Conservation (phyloP, 2,113 vertebrate species). For the Takifugu bimaculatus region DNA sequence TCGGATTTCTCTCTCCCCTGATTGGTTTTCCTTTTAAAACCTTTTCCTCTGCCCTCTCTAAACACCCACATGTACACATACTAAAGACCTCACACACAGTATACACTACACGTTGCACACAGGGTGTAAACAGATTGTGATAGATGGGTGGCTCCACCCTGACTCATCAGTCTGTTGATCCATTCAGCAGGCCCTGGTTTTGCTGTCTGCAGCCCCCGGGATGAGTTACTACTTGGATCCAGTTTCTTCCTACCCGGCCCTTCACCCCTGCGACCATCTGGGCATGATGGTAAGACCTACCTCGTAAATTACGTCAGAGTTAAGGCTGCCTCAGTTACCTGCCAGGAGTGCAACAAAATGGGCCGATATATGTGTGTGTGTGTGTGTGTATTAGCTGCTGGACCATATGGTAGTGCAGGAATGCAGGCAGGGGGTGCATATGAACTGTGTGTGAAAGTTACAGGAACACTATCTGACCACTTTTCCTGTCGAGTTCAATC, state of each 20-base stretch:
- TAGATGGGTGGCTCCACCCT: constrained; percentile 55
- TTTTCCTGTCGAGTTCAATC: constrained; percentile 20
- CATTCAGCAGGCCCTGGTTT: constrained; percentile 65
- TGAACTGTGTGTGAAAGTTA: constrained; percentile 14
- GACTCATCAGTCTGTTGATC: constrained; percentile 60
- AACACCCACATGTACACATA: constrained; percentile 6
- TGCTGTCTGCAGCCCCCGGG: constrained; percentile 54
- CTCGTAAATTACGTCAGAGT: constrained; percentile 71
- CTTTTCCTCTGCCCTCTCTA: background rate
- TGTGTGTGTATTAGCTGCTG: constrained; percentile 20
- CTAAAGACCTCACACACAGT: background rate
- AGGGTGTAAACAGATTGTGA: constrained; percentile 67
- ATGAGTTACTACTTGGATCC: constrained; percentile 95
- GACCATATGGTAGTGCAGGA: constrained; percentile 29
- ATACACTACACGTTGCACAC: constrained; percentile 23
- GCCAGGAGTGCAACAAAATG: background rate
- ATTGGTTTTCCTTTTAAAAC: background rate
- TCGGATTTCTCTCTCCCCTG: too few species aligned
- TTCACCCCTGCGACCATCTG: constrained; percentile 78
- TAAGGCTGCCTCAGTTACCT: constrained; percentile 42
- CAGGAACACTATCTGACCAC: constrained; percentile 24
- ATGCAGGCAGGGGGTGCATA: constrained; percentile 25
- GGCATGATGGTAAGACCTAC: constrained; percentile 80
- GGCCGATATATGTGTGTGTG: constrained; percentile 12
- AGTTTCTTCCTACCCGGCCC: constrained; percentile 68